Evolutionary conservation across 2,113 vertebrate genomes (phyloP).

Genomic region (Microcebus lehilahytsara): DNA sequence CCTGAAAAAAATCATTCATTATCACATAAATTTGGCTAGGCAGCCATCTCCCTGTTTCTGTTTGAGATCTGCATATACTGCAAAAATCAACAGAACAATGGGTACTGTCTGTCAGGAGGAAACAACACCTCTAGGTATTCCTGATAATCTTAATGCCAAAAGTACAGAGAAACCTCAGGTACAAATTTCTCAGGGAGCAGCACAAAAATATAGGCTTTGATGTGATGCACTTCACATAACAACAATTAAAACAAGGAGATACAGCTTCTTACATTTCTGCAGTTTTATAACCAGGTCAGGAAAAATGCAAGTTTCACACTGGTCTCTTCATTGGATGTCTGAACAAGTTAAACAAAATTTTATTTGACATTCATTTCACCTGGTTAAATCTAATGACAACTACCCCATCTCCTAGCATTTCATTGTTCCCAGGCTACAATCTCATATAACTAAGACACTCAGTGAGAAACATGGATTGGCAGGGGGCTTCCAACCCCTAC

Average conservation of each 20-base stretch:
- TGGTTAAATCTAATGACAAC: conserved; percentile 45
- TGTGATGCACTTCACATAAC: background rate
- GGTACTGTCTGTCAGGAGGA: background rate
- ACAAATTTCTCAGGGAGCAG: background rate
- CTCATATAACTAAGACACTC: background rate
- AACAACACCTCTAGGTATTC: background rate
- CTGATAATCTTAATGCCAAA: background rate
- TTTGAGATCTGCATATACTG: background rate
- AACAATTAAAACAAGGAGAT: conserved; percentile 13
- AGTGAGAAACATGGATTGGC: background rate
- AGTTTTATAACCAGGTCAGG: background rate
- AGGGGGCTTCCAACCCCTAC: background rate
- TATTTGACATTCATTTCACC: conserved; percentile 11
- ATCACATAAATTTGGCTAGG: background rate
- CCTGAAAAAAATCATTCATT: conserved; percentile 9
- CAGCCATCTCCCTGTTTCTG: background rate
- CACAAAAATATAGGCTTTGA: background rate
- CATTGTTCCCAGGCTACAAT: background rate
- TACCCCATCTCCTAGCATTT: background rate
- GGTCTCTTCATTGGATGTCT: background rate
- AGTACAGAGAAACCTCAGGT: background rate
- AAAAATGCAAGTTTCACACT: conserved; percentile 16
- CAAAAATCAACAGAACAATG: background rate
- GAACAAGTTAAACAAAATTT: conserved; percentile 37
- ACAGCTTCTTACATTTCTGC: background rate